Evolutionary conservation across 1,140 invertebrate genomes (phyloP).

Genomic region (Berghia stephanieae): DNA sequence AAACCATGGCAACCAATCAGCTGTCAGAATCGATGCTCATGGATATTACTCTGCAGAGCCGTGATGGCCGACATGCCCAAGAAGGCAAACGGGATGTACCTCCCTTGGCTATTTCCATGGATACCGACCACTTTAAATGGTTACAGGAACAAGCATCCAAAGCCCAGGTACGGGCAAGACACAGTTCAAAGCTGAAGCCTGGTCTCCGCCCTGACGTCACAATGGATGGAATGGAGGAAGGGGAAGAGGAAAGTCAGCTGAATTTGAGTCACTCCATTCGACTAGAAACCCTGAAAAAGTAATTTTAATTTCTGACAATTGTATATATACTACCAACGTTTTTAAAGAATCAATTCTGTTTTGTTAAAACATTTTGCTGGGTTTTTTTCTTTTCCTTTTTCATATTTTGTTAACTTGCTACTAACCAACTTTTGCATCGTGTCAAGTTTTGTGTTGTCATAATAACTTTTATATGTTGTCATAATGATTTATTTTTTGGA

Average conservation of each 20-base stretch:
- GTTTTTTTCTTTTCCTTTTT: constrained; percentile 17
- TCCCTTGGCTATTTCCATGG: constrained; percentile 61
- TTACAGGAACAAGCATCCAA: constrained; percentile 58
- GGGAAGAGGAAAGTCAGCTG: too few relatives aligned
- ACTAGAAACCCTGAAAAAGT: constrained; percentile 22
- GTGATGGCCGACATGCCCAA: constrained; percentile 47
- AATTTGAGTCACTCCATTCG: too few relatives aligned
- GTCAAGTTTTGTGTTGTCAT: too few relatives aligned
- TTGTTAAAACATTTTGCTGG: not conserved
- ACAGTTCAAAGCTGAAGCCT: constrained; percentile 28
- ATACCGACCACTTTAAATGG: constrained; percentile 63
- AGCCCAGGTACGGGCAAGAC: constrained; percentile 46
- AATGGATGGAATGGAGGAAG: too few relatives aligned
- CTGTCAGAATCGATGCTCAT: constrained; percentile 54
- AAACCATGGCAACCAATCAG: constrained; percentile 18
- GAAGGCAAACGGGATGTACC: constrained; percentile 45
- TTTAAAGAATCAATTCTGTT: not conserved
- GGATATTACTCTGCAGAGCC: constrained; percentile 60
- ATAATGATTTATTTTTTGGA: too few relatives aligned
- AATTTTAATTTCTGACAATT: not conserved
- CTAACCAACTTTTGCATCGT: too few relatives aligned
- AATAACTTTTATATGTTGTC: too few relatives aligned
- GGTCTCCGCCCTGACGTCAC: constrained; percentile 16
- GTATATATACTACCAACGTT: too few relatives aligned
- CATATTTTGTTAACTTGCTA: not conserved